Evolutionary conservation across 2,888 invertebrate species (phyloP), one percentile per base, ranked within the genome.

Genomic region (Apotomis turbidana): DNA sequence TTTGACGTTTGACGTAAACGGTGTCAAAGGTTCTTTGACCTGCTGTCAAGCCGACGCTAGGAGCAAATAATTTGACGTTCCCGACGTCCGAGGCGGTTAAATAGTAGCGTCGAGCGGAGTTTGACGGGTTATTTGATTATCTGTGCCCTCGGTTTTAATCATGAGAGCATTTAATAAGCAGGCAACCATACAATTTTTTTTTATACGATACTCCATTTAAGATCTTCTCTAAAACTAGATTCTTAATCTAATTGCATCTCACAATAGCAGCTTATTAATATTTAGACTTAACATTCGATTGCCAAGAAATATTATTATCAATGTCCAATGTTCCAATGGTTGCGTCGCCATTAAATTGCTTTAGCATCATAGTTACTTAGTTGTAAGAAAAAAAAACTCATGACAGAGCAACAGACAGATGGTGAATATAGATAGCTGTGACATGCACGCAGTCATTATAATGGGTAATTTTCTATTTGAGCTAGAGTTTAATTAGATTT

Each of bases 21-120:
- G 61, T 64, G 74, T 66, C 63, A 72, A 70, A 72, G 63, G 72
- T 71, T 68, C 38, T 67, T 59, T 72, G 68, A 72, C 72, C 72
- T 15, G 57, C 58, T 72, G 72, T 72, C 70, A 66, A 27, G 64
- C 46, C 63, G 74, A 73, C 76, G 75, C 57, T 67, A 41, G 68
- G 71, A 75, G 78, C 77, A 76, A 78, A 77, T 77, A 77, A 76
- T 77, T 76, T 78, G 77, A 78, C 77, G 74, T 74, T 44, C n/a
- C 12, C n/a, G 68, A 68, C 55, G 61, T 67, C 71, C 57, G 67
- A 67, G 51, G 67, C 41, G 44, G 51, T 67, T 71, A 71, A 71
- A 71, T 71, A 61, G 71, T 68, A 71, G 71, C 72, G 58, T 71
- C 62, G 38, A 52, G 54, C 67, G 62, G 38, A 58, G 63, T 15